Percentiles rank a stretch among this genome's conserved stretches.
Conservation (phyloP, 2,888 invertebrate species). For the Pherbina coryleti region DNA sequence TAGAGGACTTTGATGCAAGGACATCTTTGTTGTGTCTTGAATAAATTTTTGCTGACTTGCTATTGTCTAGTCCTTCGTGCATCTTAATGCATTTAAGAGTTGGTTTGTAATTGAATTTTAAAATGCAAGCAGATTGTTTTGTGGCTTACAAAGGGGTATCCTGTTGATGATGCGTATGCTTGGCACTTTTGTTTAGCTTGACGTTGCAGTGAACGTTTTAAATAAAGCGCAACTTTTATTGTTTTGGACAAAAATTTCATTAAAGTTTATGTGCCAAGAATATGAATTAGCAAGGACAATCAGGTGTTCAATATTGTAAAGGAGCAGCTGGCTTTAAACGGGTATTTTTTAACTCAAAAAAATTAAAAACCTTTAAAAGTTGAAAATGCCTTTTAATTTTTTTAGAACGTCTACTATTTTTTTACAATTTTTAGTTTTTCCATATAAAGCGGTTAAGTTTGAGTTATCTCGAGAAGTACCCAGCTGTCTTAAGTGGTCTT, state of each 20-base stretch:
- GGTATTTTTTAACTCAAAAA: background rate
- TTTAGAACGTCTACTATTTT: too few species aligned
- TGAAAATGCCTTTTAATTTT: background rate
- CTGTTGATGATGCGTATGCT: too few species aligned
- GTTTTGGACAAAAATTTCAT: too few species aligned
- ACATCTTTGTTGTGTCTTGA: background rate
- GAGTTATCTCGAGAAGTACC: too few species aligned
- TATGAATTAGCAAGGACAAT: background rate
- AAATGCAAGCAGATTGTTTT: constrained; percentile 13
- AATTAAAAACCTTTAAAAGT: background rate
- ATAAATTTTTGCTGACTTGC: background rate
- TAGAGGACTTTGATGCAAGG: background rate
- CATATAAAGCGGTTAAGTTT: too few species aligned
- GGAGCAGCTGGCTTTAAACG: background rate
- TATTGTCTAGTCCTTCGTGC: constrained; percentile 10
- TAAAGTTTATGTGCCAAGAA: too few species aligned
- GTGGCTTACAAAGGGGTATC: background rate
- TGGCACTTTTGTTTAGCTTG: too few species aligned
- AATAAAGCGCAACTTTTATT: background rate
- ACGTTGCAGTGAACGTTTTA: background rate
- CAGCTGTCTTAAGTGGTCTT: too few species aligned
- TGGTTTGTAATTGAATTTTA: constrained; percentile 18
- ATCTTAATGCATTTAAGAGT: constrained; percentile 8
- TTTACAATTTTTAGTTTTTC: too few species aligned
- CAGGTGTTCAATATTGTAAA: background rate